Conservation (phyloP, 2,113 vertebrate genomes). For the Trematocara macrostoma region DNA sequence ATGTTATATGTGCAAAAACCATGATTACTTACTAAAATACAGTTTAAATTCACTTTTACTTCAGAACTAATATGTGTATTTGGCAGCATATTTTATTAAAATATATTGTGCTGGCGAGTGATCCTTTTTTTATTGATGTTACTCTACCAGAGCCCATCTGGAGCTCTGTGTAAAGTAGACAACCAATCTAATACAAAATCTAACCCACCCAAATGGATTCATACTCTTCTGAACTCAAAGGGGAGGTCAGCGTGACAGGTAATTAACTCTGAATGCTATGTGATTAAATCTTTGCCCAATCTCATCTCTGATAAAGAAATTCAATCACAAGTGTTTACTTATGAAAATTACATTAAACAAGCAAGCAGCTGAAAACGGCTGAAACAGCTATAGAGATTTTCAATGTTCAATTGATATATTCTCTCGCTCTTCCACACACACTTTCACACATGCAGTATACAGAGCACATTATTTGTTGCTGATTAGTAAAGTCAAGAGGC, state of each 20-base stretch:
- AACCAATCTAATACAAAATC: slow-evolving; percentile 28
- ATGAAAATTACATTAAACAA: slow-evolving; percentile 35
- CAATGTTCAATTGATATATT: neutral
- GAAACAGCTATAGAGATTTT: neutral
- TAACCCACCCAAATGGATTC: slow-evolving; percentile 35
- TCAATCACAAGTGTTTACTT: slow-evolving; percentile 56
- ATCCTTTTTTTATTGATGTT: slow-evolving; percentile 11
- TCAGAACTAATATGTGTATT: neutral
- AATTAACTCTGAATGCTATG: slow-evolving; percentile 62
- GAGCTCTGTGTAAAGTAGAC: slow-evolving; percentile 8
- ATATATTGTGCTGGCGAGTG: neutral
- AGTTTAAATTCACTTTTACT: neutral
- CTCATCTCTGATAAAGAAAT: slow-evolving; percentile 52
- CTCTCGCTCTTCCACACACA: neutral
- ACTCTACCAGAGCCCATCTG: slow-evolving; percentile 18
- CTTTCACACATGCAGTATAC: neutral
- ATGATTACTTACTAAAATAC: neutral
- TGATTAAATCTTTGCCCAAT: slow-evolving; percentile 58
- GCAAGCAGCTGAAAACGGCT: neutral
- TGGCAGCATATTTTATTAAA: neutral
- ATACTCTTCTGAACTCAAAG: slow-evolving; percentile 31
- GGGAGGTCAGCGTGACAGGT: slow-evolving; percentile 45
- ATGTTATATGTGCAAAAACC: neutral
- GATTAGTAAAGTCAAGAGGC: neutral
- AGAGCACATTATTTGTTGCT: neutral